Evolutionary conservation across 1,140 invertebrate species (phyloP).

Genomic region (Drosophila grimshawi): DNA sequence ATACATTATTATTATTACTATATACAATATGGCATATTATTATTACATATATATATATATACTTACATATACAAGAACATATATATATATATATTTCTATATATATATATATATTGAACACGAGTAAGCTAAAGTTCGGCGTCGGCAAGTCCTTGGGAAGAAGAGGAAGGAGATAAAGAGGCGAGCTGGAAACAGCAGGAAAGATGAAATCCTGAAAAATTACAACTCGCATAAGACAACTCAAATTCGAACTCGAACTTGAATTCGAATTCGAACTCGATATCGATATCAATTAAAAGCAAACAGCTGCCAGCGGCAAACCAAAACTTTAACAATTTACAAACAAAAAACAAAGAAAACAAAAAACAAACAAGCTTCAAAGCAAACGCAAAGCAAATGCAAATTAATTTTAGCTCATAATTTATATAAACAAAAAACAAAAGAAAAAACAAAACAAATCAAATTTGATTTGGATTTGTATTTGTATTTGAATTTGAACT

Average conservation of each 20-base stretch:
- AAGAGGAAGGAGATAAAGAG: background rate
- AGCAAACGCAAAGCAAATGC: constrained; percentile 30
- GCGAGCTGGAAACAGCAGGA: constrained; percentile 21
- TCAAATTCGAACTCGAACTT: background rate
- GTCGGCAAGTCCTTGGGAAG: constrained; percentile 30
- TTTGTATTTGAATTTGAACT: constrained; percentile 2
- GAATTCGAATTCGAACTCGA: too few species aligned
- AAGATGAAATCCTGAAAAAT: constrained; percentile 1
- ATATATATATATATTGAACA: constrained; percentile 39
- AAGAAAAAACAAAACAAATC: background rate
- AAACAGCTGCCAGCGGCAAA: constrained; percentile 71
- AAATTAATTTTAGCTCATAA: constrained; percentile 29
- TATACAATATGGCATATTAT: constrained; percentile 78
- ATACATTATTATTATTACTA: constrained; percentile 67
- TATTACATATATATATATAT: constrained; percentile 68
- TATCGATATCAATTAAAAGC: constrained; percentile 65
- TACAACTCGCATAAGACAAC: constrained; percentile 26
- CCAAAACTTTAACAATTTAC: constrained; percentile 60
- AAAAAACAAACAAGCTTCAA: constrained; percentile 19
- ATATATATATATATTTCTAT: constrained; percentile 27
- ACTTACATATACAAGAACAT: constrained; percentile 47
- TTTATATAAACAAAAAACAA: constrained; percentile 14
- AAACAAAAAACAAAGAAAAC: constrained; percentile 22
- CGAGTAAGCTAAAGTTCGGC: constrained; percentile 55
- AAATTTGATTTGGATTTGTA: constrained; percentile 9